These are phyloP conservation scores for Sinodicranocentrus sp. DNA, from an alignment of 2,888 invertebrate genomes.

Conservation along the genomic window DNA sequence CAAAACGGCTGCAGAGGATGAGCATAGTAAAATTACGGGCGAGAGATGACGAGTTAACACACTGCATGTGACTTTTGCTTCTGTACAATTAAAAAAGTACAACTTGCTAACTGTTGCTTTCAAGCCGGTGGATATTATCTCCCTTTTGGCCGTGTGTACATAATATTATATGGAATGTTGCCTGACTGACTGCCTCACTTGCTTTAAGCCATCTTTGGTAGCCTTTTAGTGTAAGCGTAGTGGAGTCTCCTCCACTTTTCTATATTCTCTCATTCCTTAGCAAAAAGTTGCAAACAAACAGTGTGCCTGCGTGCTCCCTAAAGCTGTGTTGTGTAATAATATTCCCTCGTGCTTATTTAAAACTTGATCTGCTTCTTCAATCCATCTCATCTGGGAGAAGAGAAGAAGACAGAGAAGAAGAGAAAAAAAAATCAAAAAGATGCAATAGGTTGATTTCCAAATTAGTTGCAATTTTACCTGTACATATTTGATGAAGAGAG, in stretches of 20 bases:
- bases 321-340: conserved; percentile 49
- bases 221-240: conserved; percentile 18
- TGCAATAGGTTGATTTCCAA: conserved; percentile 60
- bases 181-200: conserved; percentile 45
- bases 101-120: conserved; percentile 55
- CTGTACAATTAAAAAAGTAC: conserved; percentile 26
- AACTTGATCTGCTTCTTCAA: conserved; percentile 67
- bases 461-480: conserved; percentile 59
- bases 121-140: conserved; percentile 33
- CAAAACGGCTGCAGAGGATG: background rate
- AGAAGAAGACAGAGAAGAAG: conserved; percentile 14
- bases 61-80: conserved; percentile 34
- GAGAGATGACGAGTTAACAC: conserved; percentile 37
- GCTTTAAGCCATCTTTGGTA: conserved; percentile 25
- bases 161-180: conserved; percentile 50
- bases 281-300: conserved; percentile 58
- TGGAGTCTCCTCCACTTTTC: conserved; percentile 10
- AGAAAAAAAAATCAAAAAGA: conserved; percentile 25
- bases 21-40: conserved; percentile 19
- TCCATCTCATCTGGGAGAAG: conserved; percentile 28
- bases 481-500: conserved; percentile 39
- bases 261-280: conserved; percentile 34
- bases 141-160: conserved; percentile 41
- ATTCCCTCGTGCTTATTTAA: conserved; percentile 68
- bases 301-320: conserved; percentile 64